Percentiles rank a stretch among this genome's conserved stretches.
Conservation (phyloP, 64 coral and sea anemone genomes). For the Actinia tenebrosa region DNA sequence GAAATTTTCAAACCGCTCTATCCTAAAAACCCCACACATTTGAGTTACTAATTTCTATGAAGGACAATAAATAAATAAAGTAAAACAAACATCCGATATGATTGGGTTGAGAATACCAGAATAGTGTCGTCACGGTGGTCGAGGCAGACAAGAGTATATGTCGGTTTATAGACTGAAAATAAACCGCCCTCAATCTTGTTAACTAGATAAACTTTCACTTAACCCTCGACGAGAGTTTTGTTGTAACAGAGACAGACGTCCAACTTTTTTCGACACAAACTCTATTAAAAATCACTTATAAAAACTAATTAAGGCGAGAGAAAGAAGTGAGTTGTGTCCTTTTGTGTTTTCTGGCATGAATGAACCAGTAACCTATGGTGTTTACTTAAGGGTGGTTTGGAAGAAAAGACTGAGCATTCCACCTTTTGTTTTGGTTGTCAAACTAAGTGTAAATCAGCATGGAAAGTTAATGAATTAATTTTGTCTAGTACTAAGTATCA, state of each 20-base stretch:
- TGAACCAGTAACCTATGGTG: neutral
- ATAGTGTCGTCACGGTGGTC: neutral
- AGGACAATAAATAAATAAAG: slow-evolving; percentile 1
- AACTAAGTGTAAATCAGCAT: neutral
- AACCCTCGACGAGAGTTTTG: neutral
- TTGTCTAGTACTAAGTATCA: neutral
- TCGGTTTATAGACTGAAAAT: neutral
- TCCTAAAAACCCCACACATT: neutral
- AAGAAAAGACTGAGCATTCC: neutral
- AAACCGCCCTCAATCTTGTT: neutral
- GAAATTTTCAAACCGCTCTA: neutral
- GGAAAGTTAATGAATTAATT: neutral
- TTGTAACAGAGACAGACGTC: no score
- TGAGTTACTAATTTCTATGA: neutral
- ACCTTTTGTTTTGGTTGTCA: neutral
- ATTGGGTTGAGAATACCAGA: slow-evolving; percentile 11
- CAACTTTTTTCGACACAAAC: neutral
- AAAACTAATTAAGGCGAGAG: neutral
- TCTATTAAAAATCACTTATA: neutral
- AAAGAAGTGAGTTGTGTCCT: neutral
- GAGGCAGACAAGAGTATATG: neutral
- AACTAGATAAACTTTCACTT: slow-evolving; percentile 10
- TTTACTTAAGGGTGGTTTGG: slow-evolving; percentile 9
- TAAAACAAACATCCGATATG: neutral
- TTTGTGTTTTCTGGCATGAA: neutral